Conservation (phyloP, 2,113 vertebrate species). For the Ictalurus punctatus region DNA sequence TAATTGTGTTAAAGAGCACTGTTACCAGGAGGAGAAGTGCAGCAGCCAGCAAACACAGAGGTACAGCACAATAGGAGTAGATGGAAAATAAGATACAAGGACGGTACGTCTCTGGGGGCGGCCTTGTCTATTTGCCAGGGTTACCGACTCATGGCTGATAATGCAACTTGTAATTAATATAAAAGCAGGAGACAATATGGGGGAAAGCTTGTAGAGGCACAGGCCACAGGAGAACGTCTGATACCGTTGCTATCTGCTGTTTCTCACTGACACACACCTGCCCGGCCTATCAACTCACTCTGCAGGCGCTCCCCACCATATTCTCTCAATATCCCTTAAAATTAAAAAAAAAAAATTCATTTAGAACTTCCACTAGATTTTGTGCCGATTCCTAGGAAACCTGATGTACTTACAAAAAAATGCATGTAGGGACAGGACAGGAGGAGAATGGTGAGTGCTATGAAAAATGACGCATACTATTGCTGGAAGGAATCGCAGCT, state of each 20-base stretch:
- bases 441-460: conserved; percentile 37
- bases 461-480: conserved; percentile 35
- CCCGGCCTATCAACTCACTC: conserved; percentile 20
- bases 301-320: conserved; percentile 48
- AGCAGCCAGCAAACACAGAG: conserved; percentile 79
- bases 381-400: conserved; percentile 80
- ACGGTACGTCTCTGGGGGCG: conserved; percentile 86
- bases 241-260: conserved; percentile 75
- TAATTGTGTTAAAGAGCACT: conserved; percentile 96
- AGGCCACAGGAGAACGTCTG: conserved; percentile 84
- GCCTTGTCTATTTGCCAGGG: conserved; percentile 93
- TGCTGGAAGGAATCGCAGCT: conserved; percentile 55
- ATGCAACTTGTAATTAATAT: conserved; percentile 99
- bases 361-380: conserved; percentile 81
- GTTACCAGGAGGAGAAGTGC: conserved; percentile 82
- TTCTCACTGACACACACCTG: conserved; percentile 83
- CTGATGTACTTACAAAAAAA: conserved; percentile 46
- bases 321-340: conserved; percentile 82
- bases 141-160: conserved; percentile 95
- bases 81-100: conserved; percentile 92
- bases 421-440: conserved; percentile 39
- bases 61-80: conserved; percentile 84
- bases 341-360: conserved; percentile 85
- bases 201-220: conserved; percentile 77
- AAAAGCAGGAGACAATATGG: conserved; percentile 98